Percentiles rank a stretch among this genome's conserved stretches.
phyloP scores from a whole-genome alignment of 2,797 vertebrate species.

The Pantherophis alleghaniensis region DNA sequence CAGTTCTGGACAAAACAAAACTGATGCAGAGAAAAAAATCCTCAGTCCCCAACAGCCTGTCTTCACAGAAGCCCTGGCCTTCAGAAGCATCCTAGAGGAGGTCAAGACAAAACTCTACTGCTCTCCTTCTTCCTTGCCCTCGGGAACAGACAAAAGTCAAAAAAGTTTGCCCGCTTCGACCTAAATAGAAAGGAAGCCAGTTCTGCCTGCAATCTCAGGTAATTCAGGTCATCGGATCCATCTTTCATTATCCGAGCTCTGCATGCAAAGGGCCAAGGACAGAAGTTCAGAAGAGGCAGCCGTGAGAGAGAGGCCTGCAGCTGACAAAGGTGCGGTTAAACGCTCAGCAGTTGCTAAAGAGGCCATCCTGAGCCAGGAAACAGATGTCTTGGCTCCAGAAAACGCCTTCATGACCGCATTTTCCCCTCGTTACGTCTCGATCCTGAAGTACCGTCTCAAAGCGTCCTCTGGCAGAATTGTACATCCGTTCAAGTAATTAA shows the following conservation, averaged over 20 bases:
- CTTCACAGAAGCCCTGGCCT: neutral
- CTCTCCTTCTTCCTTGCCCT: neutral
- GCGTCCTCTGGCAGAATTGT: neutral
- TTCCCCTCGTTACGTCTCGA: conserved; percentile 31
- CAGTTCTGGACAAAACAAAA: neutral
- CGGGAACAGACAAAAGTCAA: rapidly evolving
- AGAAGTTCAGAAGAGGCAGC: neutral
- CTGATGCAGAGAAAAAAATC: rapidly evolving
- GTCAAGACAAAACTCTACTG: neutral
- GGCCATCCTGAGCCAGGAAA: conserved; percentile 58
- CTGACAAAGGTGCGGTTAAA: conserved; percentile 60
- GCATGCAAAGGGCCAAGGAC: rapidly evolving
- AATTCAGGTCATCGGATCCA: neutral
- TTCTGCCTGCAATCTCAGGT: neutral
- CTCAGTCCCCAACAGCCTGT: too few species aligned
- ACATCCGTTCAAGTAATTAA: neutral
- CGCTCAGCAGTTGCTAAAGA: conserved; percentile 63
- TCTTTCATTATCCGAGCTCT: rapidly evolving
- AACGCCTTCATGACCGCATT: conserved; percentile 56
- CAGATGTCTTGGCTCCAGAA: conserved; percentile 61
- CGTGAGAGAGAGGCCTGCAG: neutral
- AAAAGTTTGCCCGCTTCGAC: neutral
- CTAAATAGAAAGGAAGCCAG: neutral
- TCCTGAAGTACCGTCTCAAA: neutral
- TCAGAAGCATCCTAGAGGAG: conserved; percentile 19